phyloP scores from a whole-genome alignment of 1,140 invertebrate genomes.

The Patella vulgata region DNA sequence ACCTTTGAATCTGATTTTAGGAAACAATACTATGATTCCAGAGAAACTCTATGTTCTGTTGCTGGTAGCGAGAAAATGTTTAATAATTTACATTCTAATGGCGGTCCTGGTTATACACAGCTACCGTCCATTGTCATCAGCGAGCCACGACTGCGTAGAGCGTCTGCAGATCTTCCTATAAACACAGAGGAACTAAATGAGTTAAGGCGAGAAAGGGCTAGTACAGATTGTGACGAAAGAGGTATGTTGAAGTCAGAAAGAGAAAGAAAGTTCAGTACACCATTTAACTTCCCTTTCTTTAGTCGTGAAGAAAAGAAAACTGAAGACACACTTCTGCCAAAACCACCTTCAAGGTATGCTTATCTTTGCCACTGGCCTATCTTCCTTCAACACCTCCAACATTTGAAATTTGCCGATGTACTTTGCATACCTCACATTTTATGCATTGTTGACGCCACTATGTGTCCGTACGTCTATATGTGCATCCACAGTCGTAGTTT shows the following conservation, averaged over 20 bases:
- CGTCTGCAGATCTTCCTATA: constrained; percentile 16
- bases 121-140: constrained; percentile 13
- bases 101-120: constrained; percentile 7
- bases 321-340: constrained; percentile 6
- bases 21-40: constrained; percentile 8
- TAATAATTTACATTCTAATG: constrained; percentile 12
- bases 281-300: constrained; percentile 23
- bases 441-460: too few relatives aligned
- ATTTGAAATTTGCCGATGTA: too few relatives aligned
- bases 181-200: neutral
- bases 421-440: too few relatives aligned
- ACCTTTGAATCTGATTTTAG: too few relatives aligned
- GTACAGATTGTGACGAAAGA: constrained; percentile 19
- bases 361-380: too few relatives aligned
- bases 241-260: constrained; percentile 10
- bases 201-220: constrained; percentile 21
- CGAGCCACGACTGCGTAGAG: constrained; percentile 10
- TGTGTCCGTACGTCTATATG: too few relatives aligned
- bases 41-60: constrained; percentile 14
- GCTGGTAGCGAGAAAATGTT: neutral
- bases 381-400: too few relatives aligned
- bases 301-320: constrained; percentile 11
- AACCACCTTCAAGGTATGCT: constrained; percentile 18
- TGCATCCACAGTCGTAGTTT: too few relatives aligned
- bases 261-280: constrained; percentile 43